Base-by-base conservation (phyloP, 2,113 vertebrate genomes). In the Hippocampus comes region DNA sequence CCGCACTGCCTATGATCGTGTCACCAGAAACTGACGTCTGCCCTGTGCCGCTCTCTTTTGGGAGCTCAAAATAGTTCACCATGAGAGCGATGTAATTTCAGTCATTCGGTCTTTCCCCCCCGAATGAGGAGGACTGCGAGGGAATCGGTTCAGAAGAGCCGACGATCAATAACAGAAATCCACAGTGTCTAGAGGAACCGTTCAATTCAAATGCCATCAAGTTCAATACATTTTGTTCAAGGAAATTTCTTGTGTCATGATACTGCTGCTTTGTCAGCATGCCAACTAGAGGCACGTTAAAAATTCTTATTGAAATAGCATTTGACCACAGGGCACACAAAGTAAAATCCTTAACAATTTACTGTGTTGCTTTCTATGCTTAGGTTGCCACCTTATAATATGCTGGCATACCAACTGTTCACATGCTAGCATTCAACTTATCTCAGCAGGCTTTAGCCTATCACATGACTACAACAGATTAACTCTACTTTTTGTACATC, bases 41-140 rank as follows among this genome's bases (percentile, higher is more conserved):
- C 92, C 82, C 89, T 86, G 87, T 92, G 87, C 86, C 86, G 87
- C 56, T 78, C 90, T 87, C 83, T 89, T 68, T 66, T n/a, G 80
- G 74, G 87, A 84, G 86, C 88, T 91, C 86, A 92, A 89, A 93
- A 94, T 94, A 94, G 92, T 92, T 87, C 84, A 91, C 85, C 86
- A 85, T 76, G 72, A 87, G 91, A 91, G 89, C 72, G 86, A 94
- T 93, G 91, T 93, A 92, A 93, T 94, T 93, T 94, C 93, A 94
- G 91, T 85, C 92, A 85, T 89, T 90, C 88, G 93, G 89, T 88
- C 93, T 91, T 92, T 93, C 92, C 34, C 92, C 91, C 92, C 93
- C 90, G 91, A 92, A 89, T 48, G 43, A 65, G 23, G 79, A 88
- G 89, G 82, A 87, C 86, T 76, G 82, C 76, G 84, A 81, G 81